Percentiles rank a stretch among this genome's conserved stretches.
Conservation (phyloP, 1,140 invertebrate genomes). For the Heliconius congener region DNA sequence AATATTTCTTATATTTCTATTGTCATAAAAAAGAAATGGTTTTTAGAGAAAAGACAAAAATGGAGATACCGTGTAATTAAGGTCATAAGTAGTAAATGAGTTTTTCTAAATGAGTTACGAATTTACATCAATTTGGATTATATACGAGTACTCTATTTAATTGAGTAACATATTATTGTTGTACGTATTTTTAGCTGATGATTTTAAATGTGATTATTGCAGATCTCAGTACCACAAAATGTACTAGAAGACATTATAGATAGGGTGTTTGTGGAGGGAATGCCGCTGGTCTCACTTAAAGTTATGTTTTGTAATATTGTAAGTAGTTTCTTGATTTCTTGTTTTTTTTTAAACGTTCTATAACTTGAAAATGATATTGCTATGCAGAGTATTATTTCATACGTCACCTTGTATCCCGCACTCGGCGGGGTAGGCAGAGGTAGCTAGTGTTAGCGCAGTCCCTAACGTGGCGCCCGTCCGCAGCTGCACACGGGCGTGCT, state of each 20-base stretch:
- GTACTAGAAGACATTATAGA: constrained; percentile 59
- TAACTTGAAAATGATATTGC: neutral
- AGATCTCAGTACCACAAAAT: constrained; percentile 56
- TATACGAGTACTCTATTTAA: too few species aligned
- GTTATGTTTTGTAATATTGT: constrained; percentile 71
- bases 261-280: constrained; percentile 54
- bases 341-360: too few species aligned
- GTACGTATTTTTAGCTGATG: neutral
- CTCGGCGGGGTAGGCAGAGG: too few species aligned
- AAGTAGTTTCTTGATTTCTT: constrained; percentile 32
- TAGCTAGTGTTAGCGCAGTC: too few species aligned
- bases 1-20: too few species aligned
- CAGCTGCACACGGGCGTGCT: constrained; percentile 56
- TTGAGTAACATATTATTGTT: neutral
- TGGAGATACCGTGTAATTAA: too few species aligned
- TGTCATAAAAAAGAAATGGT: too few species aligned
- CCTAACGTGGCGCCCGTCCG: too few species aligned
- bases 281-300: constrained; percentile 59
- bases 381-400: neutral
- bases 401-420: neutral
- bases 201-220: neutral
- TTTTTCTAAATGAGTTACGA: too few species aligned
- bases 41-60: too few species aligned
- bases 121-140: too few species aligned
- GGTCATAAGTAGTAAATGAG: too few species aligned